Conservation (phyloP, 37 sponge, comb jelly and placozoan genomes). For the Eunapius fragilis region DNA sequence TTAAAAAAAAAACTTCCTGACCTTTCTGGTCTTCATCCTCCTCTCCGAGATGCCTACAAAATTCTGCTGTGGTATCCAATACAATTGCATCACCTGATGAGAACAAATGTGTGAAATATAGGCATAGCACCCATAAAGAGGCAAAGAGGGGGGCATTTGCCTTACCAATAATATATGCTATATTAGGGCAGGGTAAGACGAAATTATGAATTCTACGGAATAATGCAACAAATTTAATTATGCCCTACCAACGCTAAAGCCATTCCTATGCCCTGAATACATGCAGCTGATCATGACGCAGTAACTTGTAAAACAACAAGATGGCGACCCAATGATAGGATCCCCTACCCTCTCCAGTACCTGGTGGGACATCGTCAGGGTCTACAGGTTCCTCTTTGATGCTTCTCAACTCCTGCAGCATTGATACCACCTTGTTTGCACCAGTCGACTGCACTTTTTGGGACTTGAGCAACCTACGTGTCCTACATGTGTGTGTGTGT, state of each 20-base stretch:
- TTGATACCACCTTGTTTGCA: slow-evolving; percentile 49
- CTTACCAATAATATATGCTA: too few species aligned
- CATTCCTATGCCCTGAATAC: too few species aligned
- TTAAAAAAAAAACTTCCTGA: background rate
- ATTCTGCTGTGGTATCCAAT: slow-evolving; percentile 81
- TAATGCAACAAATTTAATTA: too few species aligned
- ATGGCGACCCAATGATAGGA: background rate
- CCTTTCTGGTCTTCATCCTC: slow-evolving; percentile 23
- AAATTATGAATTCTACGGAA: too few species aligned
- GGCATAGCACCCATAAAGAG: too few species aligned
- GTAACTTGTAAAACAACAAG: background rate
- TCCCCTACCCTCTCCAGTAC: background rate
- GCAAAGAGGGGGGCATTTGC: too few species aligned
- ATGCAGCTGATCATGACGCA: background rate
- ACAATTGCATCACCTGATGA: slow-evolving; percentile 42
- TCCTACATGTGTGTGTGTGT: slow-evolving; percentile 13
- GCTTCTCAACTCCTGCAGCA: slow-evolving; percentile 30
- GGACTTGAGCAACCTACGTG: slow-evolving; percentile 44
- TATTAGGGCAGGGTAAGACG: too few species aligned
- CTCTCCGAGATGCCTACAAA: slow-evolving; percentile 73
- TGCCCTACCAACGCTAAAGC: too few species aligned
- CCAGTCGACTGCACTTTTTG: background rate
- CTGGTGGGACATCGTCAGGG: background rate
- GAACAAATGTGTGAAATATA: background rate
- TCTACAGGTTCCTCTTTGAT: slow-evolving; percentile 23